Evolutionary conservation across 2,797 vertebrate species (phyloP), one percentile per base, ranked within the genome.

Genomic region (Peromyscus aztecus): DNA sequence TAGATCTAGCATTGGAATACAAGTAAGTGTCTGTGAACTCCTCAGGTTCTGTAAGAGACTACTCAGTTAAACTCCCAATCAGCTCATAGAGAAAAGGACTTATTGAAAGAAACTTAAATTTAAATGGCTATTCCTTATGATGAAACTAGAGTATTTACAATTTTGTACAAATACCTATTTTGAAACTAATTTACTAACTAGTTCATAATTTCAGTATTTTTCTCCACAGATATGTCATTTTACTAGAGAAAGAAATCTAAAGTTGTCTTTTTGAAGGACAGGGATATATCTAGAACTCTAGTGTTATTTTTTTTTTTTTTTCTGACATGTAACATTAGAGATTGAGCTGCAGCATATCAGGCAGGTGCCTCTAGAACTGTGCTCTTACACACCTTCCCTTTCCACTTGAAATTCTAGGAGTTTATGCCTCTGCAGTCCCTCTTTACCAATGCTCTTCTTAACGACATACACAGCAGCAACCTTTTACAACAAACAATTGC

Each of bases 351-450:
- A 73, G 52, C 29, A n/a, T 59, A 14, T 21, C 46, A 83, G 78
- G 31, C 65, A 73, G 34, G 65, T 27, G 65, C 29, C 65, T 90
- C 24, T 88, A 81, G 17, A 88, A 11, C 57, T 23, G 31, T 95
- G 91, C 73, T 96, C 0, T 59, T 87, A 23, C 76, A 86, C 95
- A 89, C 84, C 76, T 95, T 81, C 49, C 40, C 97, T 97, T 95
- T 87, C 71, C 52, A 83, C 89, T 96, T 95, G 95, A 6, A 96
- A 97, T 98, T 98, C 59, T 97, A 99, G 99, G 99, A 99, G 91
- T 99, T 99, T 96, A 99, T 99, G 99, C 99, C 99, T 43, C 99
- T 99, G 98, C 99, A 99, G 71, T 99, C 99, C 96, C 99, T 99
- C 96, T 99, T 99, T 98, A 98, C 98, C 96, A 98, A 98, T 13